Evolutionary conservation across 1,140 invertebrate genomes (phyloP), one percentile per base, ranked within the genome.

Genomic region (Drosophila nasuta): DNA sequence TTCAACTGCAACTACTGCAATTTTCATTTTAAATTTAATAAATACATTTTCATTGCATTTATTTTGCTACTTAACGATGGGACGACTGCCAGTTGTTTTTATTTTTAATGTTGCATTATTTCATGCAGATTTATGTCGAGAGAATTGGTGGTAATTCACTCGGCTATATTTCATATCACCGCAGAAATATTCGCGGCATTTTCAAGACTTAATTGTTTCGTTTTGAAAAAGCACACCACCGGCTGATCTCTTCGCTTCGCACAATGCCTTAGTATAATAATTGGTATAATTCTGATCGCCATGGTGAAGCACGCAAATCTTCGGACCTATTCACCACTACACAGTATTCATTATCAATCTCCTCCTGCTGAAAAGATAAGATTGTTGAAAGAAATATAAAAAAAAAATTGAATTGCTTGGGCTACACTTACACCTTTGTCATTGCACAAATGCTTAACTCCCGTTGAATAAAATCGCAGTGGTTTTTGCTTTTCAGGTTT

Each of bases 141-240:
- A 62, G 17, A 52, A 82, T 64, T 63, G 28, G 63, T 60, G 13
- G 49, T 56, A 60, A 67, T 67, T 56, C 48, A 10, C 10, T 30
- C 5, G 60, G 8, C 45, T 51, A 70, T 82, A 79, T 69, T 82
- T 82, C 64, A 82, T 69, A 64, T 49, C 11, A 48, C 10, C 58
- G 11, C 48, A 60, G 52, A 68, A 75, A 75, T 72, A 76, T 79
- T 66, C 41, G 38, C 30, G 51, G 25, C 63, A 79, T 66, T 82
- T 76, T 65, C n/a, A 72, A 82, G 67, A 71, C 80, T 82, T 73
- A 82, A 79, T 76, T 82, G 59, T 65, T 83, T 63, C 69, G 69
- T 75, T 66, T 77, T 79, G 72, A 82, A 76, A 62, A 73, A 79
- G 20, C 38, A n/a, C 4, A 6, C 20, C 20, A 20, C 20, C 20